These are phyloP conservation scores for Pitangus sulphuratus DNA, from an alignment of 2,797 vertebrate genomes.

Conservation along the genomic window DNA sequence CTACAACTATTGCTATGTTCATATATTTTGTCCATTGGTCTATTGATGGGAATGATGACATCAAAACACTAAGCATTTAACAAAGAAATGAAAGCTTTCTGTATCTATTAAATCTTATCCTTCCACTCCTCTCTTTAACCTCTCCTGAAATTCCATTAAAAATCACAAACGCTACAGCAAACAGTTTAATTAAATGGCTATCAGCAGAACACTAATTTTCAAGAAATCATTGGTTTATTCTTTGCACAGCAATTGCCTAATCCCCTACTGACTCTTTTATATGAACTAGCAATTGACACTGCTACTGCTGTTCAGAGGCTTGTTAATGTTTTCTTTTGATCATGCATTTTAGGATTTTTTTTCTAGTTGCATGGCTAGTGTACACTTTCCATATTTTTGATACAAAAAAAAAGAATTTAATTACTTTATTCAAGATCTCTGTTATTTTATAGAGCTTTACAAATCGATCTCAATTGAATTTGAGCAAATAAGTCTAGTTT, in stretches of 20 bases:
- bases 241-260: constrained; percentile 35
- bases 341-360: background rate
- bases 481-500: background rate
- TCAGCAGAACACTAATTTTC: constrained; percentile 24
- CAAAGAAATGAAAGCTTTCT: background rate
- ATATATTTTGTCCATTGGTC: background rate
- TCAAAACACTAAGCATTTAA: background rate
- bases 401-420: background rate
- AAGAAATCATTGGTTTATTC: background rate
- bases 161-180: background rate
- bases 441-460: background rate
- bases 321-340: background rate
- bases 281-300: background rate
- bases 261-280: background rate
- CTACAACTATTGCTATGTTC: background rate
- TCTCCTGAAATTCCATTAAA: background rate
- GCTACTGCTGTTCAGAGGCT: background rate
- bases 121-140: background rate
- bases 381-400: background rate
- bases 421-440: background rate
- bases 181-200: constrained; percentile 34
- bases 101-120: background rate
- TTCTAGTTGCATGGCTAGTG: background rate
- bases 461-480: background rate
- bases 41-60: background rate